These are phyloP conservation scores for Chloroceryle aenea DNA, from an alignment of 2,113 vertebrate species.

Conservation along the genomic window DNA sequence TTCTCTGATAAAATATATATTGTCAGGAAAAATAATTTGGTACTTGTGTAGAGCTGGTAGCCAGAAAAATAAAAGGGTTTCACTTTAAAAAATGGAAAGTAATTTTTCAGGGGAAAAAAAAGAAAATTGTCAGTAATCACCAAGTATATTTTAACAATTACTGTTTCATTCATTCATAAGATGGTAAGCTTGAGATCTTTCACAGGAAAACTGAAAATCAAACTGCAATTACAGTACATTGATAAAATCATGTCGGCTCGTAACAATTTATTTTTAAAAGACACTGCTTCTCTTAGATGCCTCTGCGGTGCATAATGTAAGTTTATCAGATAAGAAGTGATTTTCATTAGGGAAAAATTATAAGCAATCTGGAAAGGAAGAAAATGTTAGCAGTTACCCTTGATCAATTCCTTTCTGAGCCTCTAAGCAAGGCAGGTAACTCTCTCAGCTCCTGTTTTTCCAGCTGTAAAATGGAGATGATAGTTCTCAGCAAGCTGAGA, in stretches of 20 bases:
- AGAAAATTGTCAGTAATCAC: background rate
- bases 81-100: background rate
- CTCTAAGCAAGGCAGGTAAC: background rate
- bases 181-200: background rate
- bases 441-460: constrained; percentile 14
- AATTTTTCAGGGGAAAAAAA: background rate
- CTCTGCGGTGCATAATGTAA: background rate
- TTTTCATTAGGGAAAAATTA: constrained; percentile 50
- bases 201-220: constrained; percentile 34
- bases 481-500: background rate
- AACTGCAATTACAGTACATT: constrained; percentile 30
- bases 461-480: background rate
- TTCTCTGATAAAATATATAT: background rate
- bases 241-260: background rate
- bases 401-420: background rate
- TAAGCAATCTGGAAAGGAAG: constrained; percentile 12
- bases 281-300: background rate
- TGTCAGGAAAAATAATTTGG: background rate
- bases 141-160: background rate
- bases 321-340: constrained; percentile 4
- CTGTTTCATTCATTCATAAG: background rate
- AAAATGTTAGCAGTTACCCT: background rate
- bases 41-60: background rate
- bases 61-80: background rate
- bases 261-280: constrained; percentile 10